Evolutionary conservation across 2,888 invertebrate species (phyloP).

Genomic region (Oxyteleia sp.): DNA sequence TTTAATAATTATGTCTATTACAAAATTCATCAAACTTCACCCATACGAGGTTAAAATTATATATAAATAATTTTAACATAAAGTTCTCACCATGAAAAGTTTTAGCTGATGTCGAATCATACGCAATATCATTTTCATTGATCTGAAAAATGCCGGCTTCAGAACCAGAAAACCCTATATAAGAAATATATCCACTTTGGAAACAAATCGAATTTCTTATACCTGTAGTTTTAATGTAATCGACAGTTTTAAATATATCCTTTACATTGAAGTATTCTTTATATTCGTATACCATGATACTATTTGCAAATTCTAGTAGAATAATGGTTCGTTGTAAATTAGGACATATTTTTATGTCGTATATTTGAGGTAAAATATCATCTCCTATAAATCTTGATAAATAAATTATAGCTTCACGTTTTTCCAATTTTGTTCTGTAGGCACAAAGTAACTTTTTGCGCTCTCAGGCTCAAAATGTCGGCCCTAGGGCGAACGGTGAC

Average conservation of each 20-base stretch:
- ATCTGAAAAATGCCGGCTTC: slow-evolving; percentile 77
- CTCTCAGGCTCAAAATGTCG: no score
- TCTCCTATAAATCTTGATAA: slow-evolving; percentile 75
- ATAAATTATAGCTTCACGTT: background rate
- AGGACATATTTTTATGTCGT: slow-evolving; percentile 77
- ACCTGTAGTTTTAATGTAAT: slow-evolving; percentile 75
- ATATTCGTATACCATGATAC: slow-evolving; percentile 78
- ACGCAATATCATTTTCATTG: slow-evolving; percentile 75
- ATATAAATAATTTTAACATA: no score
- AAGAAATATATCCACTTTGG: slow-evolving; percentile 80
- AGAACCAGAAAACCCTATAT: slow-evolving; percentile 79
- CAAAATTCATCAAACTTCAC: no score
- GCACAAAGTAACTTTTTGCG: no score
- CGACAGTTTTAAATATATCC: slow-evolving; percentile 69
- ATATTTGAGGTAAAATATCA: slow-evolving; percentile 62
- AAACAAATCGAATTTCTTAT: slow-evolving; percentile 81
- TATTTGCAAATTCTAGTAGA: slow-evolving; percentile 48
- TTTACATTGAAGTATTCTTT: slow-evolving; percentile 59
- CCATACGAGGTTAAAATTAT: no score
- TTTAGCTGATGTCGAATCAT: slow-evolving; percentile 75
- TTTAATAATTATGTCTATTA: no score
- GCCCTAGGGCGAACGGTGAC: no score
- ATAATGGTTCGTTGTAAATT: slow-evolving; percentile 59
- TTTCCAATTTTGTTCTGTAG: no score
- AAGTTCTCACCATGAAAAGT: slow-evolving; percentile 69